These are phyloP conservation scores for Virgularia gustaviana DNA, from an alignment of 92 coral and sea anemone species.

Conservation along the genomic window DNA sequence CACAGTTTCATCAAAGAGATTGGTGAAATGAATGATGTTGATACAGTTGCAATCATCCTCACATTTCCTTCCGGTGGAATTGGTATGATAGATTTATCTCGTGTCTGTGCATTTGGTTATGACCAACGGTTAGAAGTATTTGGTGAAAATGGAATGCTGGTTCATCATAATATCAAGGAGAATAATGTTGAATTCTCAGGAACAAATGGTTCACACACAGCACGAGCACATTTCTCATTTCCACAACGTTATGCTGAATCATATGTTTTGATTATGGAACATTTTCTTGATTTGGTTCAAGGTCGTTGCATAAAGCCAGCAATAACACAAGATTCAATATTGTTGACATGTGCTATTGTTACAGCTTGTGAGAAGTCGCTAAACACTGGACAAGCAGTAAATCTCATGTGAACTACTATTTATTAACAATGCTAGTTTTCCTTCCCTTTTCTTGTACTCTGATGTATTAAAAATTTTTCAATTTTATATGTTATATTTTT, in stretches of 20 bases:
- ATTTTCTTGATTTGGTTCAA: constrained; percentile 59
- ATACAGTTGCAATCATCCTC: constrained; percentile 69
- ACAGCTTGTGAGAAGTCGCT: constrained; percentile 74
- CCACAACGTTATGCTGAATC: constrained; percentile 58
- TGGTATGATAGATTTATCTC: constrained; percentile 74
- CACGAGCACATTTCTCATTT: constrained; percentile 48
- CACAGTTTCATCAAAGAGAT: constrained; percentile 68
- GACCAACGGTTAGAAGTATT: constrained; percentile 88
- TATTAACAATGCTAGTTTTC: no score
- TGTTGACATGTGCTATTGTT: constrained; percentile 60
- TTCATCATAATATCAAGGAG: constrained; percentile 54
- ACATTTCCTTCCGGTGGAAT: constrained; percentile 86
- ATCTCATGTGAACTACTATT: no score
- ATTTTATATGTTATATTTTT: no score
- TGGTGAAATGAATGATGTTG: constrained; percentile 67
- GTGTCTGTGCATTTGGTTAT: constrained; percentile 72
- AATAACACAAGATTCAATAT: constrained; percentile 53
- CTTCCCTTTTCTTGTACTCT: no score
- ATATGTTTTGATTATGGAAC: constrained; percentile 47
- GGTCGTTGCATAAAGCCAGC: constrained; percentile 58
- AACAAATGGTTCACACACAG: constrained; percentile 30
- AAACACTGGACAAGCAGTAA: constrained; percentile 63
- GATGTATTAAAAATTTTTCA: no score
- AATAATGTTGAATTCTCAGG: constrained; percentile 38
- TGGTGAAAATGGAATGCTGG: constrained; percentile 81